These are phyloP conservation scores for Labeo calbasu DNA, from an alignment of 2,797 vertebrate genomes.

Conservation along the genomic window DNA sequence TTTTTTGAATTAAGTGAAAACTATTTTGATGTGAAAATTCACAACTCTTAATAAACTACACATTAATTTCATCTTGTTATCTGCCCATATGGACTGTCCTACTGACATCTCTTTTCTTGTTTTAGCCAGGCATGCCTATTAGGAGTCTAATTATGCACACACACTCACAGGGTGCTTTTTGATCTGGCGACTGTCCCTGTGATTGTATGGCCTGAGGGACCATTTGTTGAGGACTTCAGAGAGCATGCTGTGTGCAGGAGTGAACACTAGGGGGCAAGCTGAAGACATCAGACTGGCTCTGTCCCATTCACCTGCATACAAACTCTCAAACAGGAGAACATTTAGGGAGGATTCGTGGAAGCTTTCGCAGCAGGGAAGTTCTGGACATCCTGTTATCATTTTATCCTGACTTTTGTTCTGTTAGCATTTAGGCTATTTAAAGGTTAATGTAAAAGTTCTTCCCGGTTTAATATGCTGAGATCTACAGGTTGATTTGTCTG, in stretches of 20 bases:
- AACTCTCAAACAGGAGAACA: not conserved
- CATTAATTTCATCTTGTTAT: not conserved
- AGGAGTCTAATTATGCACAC: not conserved
- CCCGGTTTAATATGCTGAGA: not conserved
- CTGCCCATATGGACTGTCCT: not conserved
- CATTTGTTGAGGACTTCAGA: slow-evolving; percentile 9
- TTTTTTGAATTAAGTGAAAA: not conserved
- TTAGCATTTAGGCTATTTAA: not conserved
- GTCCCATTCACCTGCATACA: slow-evolving; percentile 14
- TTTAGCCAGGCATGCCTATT: slow-evolving; percentile 14
- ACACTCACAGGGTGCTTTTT: slow-evolving; percentile 15
- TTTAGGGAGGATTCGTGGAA: not conserved
- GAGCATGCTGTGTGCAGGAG: slow-evolving; percentile 22
- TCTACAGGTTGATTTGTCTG: not conserved
- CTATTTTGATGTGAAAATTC: not conserved
- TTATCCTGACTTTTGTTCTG: not conserved
- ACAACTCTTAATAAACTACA: not conserved
- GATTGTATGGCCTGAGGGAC: slow-evolving; percentile 33
- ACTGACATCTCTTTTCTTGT: slow-evolving; percentile 11
- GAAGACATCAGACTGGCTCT: slow-evolving; percentile 55
- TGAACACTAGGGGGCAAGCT: slow-evolving; percentile 62
- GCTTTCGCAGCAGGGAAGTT: not conserved
- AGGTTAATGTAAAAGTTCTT: not conserved
- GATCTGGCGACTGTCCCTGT: slow-evolving; percentile 19
- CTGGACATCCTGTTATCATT: not conserved